Conservation (phyloP, 2,888 invertebrate species). For the Galeruca laticollis region DNA sequence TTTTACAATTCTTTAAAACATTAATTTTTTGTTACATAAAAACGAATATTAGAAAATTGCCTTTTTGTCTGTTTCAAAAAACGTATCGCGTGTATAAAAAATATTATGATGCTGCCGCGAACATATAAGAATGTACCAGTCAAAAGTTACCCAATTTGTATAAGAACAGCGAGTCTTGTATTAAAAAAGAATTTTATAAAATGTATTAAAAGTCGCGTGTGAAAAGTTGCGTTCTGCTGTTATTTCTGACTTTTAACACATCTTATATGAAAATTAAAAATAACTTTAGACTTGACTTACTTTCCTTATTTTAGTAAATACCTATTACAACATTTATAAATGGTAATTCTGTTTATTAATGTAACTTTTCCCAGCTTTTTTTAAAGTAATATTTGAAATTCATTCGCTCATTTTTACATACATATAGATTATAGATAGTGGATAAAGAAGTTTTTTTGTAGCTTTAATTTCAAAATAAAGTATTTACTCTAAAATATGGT, state of each 20-base stretch:
- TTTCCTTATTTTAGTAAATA: conserved; percentile 33
- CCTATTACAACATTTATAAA: conserved; percentile 22
- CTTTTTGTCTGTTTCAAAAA: conserved; percentile 44
- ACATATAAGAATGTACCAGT: conserved; percentile 42
- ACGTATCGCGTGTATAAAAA: conserved; percentile 60
- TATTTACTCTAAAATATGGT: neutral
- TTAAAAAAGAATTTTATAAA: neutral
- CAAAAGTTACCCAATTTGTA: conserved; percentile 17
- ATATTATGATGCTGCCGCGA: conserved; percentile 59
- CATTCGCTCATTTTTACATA: conserved; percentile 35
- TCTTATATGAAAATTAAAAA: neutral
- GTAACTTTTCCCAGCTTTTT: conserved; percentile 34
- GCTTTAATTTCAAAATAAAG: conserved; percentile 1
- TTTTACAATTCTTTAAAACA: conserved; percentile 64
- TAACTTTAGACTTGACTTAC: neutral
- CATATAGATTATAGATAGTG: conserved; percentile 25
- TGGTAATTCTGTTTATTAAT: conserved; percentile 36
- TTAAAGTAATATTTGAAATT: neutral
- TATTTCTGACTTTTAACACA: neutral
- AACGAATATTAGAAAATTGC: conserved; percentile 58
- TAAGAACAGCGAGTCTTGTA: neutral
- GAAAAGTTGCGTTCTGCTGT: neutral
- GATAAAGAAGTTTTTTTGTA: conserved; percentile 5
- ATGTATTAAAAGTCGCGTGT: neutral
- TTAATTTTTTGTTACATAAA: conserved; percentile 60